Evolutionary conservation across 2,797 vertebrate species (phyloP), one percentile per base, ranked within the genome.

Genomic region (Paguma larvata): DNA sequence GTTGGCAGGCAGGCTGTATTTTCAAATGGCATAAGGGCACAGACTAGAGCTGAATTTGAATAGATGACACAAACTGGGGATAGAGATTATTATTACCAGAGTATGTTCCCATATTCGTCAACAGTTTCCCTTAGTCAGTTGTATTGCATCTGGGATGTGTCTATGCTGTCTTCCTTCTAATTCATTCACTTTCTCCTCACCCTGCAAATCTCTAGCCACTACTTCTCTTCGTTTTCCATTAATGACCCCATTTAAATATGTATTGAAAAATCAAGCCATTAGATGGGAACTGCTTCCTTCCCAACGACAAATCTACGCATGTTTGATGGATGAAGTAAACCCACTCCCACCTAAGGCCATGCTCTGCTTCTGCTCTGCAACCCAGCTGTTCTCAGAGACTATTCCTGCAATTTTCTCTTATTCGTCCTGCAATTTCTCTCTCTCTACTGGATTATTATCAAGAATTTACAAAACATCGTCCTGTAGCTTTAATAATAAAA

Each of bases 401-500:
- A 56, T 63, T 93, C 62, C 63, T 92, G 56, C 48, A 46, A 6
- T 77, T 86, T 89, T 87, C 16, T 88, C 8, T 73, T 59, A 92
- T 46, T 77, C 72, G 1, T 93, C 63, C 38, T 91, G 2, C 3
- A 77, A 51, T 53, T 51, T 80, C 16, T 56, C 5, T 32, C 8
- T 91, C 23, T 90, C 72, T 85, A 19, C 56, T 96, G 25, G 44
- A 70, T 79, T 62, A 62, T 68, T 63, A 41, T 34, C 21, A 78
- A 77, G 41, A 67, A 16, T 30, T 96, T 95, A 56, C 30, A 92
- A n/a, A 75, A 87, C 7, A 53, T 73, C 16, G 2, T 84, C 27
- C 38, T 15, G 41, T 62, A 86, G 46, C 21, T 89, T 93, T 53
- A 72, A 77, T n/a, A 89, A 85, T 80, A 78, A 94, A 92, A 44